Evolutionary conservation across 2,113 vertebrate species (phyloP).

Genomic region (Gambusia holbrooki): DNA sequence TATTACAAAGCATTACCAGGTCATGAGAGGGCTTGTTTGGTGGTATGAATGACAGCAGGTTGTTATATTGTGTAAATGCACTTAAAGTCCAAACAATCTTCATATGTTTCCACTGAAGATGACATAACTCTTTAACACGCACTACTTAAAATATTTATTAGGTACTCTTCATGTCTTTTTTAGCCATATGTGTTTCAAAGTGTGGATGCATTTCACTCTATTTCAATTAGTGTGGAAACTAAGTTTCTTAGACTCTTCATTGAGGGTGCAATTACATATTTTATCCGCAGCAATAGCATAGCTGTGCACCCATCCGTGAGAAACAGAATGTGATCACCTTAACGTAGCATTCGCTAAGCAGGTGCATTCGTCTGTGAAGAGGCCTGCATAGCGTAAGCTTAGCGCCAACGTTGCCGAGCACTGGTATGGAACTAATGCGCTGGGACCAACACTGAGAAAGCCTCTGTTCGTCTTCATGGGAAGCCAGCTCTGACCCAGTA

Average conservation of each 20-base stretch:
- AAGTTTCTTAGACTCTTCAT: slow-evolving; percentile 10
- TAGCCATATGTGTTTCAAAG: slow-evolving; percentile 3
- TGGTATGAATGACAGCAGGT: not conserved
- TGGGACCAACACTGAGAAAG: slow-evolving; percentile 56
- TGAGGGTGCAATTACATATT: slow-evolving; percentile 1
- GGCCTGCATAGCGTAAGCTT: slow-evolving; percentile 55
- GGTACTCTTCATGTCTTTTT: not conserved
- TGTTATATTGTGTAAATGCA: not conserved
- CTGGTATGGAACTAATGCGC: slow-evolving; percentile 52
- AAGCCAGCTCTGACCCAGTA: slow-evolving; percentile 68
- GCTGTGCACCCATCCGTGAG: slow-evolving; percentile 46
- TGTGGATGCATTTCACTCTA: not conserved
- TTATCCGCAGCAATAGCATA: slow-evolving; percentile 51
- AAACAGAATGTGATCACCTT: slow-evolving; percentile 62
- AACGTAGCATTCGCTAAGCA: slow-evolving; percentile 71
- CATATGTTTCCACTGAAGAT: slow-evolving; percentile 13
- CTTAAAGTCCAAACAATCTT: not conserved
- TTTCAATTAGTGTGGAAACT: not conserved
- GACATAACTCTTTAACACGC: slow-evolving; percentile 15
- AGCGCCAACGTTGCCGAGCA: slow-evolving; percentile 43
- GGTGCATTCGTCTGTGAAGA: slow-evolving; percentile 59
- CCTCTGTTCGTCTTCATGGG: slow-evolving; percentile 64
- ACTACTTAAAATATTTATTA: not conserved
- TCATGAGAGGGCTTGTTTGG: too few relatives aligned
- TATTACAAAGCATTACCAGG: too few relatives aligned